Conservation (phyloP, 2,888 invertebrate genomes). For the Amphimallon solstitiale region DNA sequence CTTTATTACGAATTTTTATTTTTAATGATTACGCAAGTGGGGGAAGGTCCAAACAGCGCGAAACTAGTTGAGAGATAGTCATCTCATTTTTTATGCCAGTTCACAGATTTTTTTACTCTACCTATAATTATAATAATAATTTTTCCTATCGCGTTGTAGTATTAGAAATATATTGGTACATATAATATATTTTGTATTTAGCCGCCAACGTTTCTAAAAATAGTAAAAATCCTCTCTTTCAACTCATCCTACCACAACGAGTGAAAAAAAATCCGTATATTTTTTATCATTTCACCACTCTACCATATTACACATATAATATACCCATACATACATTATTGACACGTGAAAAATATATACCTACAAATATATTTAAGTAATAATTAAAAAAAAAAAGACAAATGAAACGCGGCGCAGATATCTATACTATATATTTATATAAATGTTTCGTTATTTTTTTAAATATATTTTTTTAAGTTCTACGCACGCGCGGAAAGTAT, state of each 20-base stretch:
- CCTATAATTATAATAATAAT: conserved; percentile 36
- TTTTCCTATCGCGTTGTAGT: conserved; percentile 53
- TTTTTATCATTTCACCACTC: not conserved
- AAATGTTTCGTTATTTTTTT: conserved; percentile 49
- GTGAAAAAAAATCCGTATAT: not conserved
- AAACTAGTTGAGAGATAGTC: conserved; percentile 56
- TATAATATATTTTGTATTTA: conserved; percentile 50
- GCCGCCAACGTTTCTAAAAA: conserved; percentile 17
- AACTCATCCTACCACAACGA: no score
- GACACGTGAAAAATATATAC: not conserved
- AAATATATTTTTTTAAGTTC: conserved; percentile 49
- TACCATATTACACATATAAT: conserved; percentile 1
- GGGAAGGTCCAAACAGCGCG: conserved; percentile 43
- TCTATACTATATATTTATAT: conserved; percentile 44
- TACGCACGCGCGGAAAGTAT: not conserved
- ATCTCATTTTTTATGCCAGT: conserved; percentile 58
- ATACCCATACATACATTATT: not conserved
- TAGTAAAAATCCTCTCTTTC: not conserved
- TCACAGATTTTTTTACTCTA: conserved; percentile 44
- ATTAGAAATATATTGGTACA: conserved; percentile 58
- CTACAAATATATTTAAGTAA: not conserved
- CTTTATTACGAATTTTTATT: not conserved
- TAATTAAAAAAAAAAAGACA: conserved; percentile 35
- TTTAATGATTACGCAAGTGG: conserved; percentile 34
- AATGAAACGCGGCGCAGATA: conserved; percentile 31